A percentile compares a stretch with the other conserved stretches of the same genome.
phyloP scores from a whole-genome alignment of 2,888 invertebrate species.

The Copidosoma aretas region DNA sequence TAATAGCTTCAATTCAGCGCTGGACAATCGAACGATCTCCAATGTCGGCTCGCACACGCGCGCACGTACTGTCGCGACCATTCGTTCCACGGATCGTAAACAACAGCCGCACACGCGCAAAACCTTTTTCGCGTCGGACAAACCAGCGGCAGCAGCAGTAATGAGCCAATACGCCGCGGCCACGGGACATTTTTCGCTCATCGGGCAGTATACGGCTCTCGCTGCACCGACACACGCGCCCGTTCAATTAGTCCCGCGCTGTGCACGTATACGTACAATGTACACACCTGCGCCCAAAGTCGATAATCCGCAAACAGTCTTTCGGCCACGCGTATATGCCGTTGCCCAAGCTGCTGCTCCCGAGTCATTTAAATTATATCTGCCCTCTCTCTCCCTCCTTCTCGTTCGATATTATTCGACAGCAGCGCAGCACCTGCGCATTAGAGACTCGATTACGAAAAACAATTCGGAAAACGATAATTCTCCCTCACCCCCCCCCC shows the following conservation, averaged over 20 bases:
- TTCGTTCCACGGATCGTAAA: too few species aligned
- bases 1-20: neutral
- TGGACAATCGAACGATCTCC: too few species aligned
- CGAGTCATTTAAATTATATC: slow-evolving; percentile 25
- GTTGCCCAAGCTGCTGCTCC: slow-evolving; percentile 12
- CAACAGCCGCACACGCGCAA: neutral
- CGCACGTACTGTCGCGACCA: too few species aligned
- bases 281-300: slow-evolving; percentile 30
- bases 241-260: neutral
- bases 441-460: slow-evolving; percentile 31
- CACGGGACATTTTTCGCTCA: slow-evolving; percentile 8
- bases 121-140: neutral
- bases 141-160: too few species aligned
- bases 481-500: slow-evolving; percentile 21
- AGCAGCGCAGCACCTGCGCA: slow-evolving; percentile 25
- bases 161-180: too few species aligned
- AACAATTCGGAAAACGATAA: slow-evolving; percentile 38
- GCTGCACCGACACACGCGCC: neutral
- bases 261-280: slow-evolving; percentile 25
- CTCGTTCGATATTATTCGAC: too few species aligned
- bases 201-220: slow-evolving; percentile 6
- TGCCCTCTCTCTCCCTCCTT: neutral
- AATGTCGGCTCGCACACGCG: too few species aligned
- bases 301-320: slow-evolving; percentile 24
- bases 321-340: neutral